Evolutionary conservation across 1,140 invertebrate species (phyloP), one percentile per base, ranked within the genome.

Genomic region (fruit fly (Drosophila melanogaster)): DNA sequence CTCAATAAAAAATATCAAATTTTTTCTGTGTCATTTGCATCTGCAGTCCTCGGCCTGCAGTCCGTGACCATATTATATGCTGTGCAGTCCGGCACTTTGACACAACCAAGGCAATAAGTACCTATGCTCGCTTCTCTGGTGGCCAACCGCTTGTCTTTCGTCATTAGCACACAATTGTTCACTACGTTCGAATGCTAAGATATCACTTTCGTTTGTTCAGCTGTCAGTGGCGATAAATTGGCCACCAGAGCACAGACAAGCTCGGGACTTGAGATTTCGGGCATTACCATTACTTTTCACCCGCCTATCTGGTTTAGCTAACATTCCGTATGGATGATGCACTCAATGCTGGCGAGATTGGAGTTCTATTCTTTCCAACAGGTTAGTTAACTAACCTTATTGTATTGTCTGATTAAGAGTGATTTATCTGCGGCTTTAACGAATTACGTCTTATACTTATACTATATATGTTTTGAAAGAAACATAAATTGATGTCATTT

Each of bases 141-240:
- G 77, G 77, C 59, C 50, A 15, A 49, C 44, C 50, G 50, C 51
- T 38, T 77, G 79, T 77, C 73, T 81, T 81, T 43, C 44, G 77
- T 87, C 81, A 87, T 85, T 85, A 85, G 83, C 74, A 66, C 44
- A 75, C 81, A 77, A 85, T 85, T 85, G 81, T 85, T 57, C 72
- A 57, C 70, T 60, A 56, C 41, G 55, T 79, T 65, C 37, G 59
- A 73, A 76, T 74, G 74, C 60, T 47, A 33, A 77, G 67, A 61
- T 84, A 70, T 41, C 67, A 77, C 58, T 80, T 69, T 69, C 56
- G 54, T 65, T 65, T 55, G 64, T 56, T 69, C 50, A 77, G 17
- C 19, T 67, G 74, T 54, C 67, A 55, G 51, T n/a, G 26, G 6
- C 47, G 71, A 75, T 74, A 77, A 67, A 76, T 77, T 50, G 61